phyloP scores from a whole-genome alignment of 2,113 vertebrate genomes.

The Sinocyclocheilus anophthalmus region DNA sequence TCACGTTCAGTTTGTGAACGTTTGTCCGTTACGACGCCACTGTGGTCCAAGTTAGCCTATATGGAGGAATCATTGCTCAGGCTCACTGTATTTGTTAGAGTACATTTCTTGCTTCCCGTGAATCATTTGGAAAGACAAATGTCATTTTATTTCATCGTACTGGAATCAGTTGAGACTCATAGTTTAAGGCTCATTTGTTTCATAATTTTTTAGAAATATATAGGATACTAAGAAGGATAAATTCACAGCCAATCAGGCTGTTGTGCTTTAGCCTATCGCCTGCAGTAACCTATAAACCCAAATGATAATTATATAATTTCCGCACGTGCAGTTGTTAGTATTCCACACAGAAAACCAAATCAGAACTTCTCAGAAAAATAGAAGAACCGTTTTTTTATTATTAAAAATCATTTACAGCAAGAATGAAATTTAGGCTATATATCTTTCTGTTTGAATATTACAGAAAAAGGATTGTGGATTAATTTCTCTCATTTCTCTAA shows the following conservation, averaged over 20 bases:
- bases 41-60: slow-evolving; percentile 48
- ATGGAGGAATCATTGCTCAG: slow-evolving; percentile 61
- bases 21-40: slow-evolving; percentile 62
- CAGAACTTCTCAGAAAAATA: neutral
- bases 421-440: neutral
- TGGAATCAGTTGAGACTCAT: neutral
- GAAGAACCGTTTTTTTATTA: no score
- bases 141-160: neutral
- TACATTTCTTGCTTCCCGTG: slow-evolving; percentile 54
- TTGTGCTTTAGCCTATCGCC: neutral
- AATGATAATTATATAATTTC: slow-evolving; percentile 12
- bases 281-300: slow-evolving; percentile 15
- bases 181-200: neutral
- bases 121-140: slow-evolving; percentile 30
- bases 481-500: neutral
- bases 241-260: slow-evolving; percentile 14
- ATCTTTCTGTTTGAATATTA: neutral
- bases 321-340: neutral
- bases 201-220: neutral
- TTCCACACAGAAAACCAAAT: neutral
- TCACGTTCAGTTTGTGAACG: slow-evolving; percentile 57
- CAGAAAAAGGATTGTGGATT: neutral
- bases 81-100: slow-evolving; percentile 61
- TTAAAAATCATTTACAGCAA: neutral
- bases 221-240: neutral